Base-by-base conservation (phyloP, 2,113 vertebrate species). In the Dipodomys spectabilis region DNA sequence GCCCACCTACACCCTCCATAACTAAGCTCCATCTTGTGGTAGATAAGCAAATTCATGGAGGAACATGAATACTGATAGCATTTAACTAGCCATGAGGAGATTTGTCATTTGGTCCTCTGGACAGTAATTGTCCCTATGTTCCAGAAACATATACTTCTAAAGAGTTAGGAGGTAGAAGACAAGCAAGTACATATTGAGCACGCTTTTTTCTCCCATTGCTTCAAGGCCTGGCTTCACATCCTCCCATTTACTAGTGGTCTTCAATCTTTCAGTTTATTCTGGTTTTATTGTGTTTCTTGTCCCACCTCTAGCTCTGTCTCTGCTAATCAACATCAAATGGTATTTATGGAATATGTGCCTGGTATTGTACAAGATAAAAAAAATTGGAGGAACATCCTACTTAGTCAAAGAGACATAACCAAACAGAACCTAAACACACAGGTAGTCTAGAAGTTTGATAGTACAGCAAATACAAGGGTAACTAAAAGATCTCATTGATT, bases 21-120 rank as follows among this genome's bases (percentile, higher is more conserved):
- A 86, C 39, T 65, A 97, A 91, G 73, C 16, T 32, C 27, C 7
- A 88, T 69, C 57, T 65, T 89, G 23, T 78, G 65, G 79, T 67
- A 94, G 64, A 96, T 93, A 53, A 94, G 65, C 91, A 96, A 92
- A 95, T 92, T 96, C 68, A 94, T 91, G 49, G 84, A 85, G 8
- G 10, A 72, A 88, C 84, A 94, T 86, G 62, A 84, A 92, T 86
- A 83, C 80, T 95, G 84, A 65, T 71, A 25, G 32, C 79, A 6
- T 32, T 82, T 94, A 92, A 93, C 44, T 73, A 90, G 65, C 82
- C 88, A 92, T 72, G 95, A 95, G 72, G 62, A 93, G 72, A 94
- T 19, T 85, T 78, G 30, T 77, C 92, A 84, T 92, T 78, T 27
- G 27, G 32, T 94, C 87, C 57, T 72, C 90, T 95, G 75, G 93